phyloP scores from a whole-genome alignment of 2,113 vertebrate species.

The Regulus satrapa region DNA sequence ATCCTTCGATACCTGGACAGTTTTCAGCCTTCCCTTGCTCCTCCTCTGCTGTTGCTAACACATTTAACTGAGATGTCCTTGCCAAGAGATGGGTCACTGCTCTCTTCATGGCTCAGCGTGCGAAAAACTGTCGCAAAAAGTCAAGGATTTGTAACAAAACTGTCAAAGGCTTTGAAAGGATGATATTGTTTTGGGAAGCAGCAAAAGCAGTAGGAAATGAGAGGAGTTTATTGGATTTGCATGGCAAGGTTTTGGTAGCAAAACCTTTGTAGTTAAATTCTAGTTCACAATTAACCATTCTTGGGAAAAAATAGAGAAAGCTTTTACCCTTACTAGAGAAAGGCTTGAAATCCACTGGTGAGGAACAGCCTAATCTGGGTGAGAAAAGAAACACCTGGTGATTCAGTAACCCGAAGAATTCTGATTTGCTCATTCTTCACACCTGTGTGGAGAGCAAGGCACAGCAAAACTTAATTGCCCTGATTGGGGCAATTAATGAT shows the following conservation, averaged over 20 bases:
- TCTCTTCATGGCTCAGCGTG: background rate
- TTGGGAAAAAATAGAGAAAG: background rate
- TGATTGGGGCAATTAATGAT: background rate
- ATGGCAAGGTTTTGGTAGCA: background rate
- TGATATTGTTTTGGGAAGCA: background rate
- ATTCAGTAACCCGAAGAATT: background rate
- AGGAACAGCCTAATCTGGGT: background rate
- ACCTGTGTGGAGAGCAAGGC: background rate
- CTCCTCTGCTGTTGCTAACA: background rate
- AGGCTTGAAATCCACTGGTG: background rate
- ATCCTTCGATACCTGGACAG: background rate
- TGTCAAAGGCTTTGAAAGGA: background rate
- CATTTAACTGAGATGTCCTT: background rate
- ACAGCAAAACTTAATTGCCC: background rate
- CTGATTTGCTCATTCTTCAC: background rate
- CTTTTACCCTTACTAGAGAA: background rate
- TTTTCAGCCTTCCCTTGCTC: background rate
- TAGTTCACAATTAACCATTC: background rate
- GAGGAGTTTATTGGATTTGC: background rate
- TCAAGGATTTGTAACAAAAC: background rate
- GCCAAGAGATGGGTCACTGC: background rate
- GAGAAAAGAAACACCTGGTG: background rate
- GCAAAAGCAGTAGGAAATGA: background rate
- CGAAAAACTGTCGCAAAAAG: background rate
- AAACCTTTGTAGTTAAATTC: background rate